Base-by-base conservation (phyloP, 2,797 vertebrate genomes). In the Chaetophractus vellerosus region DNA sequence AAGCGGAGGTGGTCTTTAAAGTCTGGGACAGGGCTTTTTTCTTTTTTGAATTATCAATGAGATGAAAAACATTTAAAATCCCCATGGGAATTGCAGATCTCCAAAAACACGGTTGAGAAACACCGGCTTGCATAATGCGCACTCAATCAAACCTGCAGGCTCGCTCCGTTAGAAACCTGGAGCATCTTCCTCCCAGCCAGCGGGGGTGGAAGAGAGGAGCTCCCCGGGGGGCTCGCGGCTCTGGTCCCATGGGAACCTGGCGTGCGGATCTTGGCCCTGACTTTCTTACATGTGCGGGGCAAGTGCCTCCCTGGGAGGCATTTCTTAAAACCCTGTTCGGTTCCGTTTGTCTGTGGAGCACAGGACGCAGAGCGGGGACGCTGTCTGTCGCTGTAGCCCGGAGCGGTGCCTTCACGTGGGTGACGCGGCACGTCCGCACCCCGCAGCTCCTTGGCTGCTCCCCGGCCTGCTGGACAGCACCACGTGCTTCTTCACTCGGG, bases 51-150 rank as follows among this genome's bases (percentile, higher is more conserved):
- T n/a, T 31, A 38, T n/a, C 36, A 1, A 5, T 28, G n/a, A 74
- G 59, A 75, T 23, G 3, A 55, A 41, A 59, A 18, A 45, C 2
- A 1, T 45, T 45, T 45, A 5, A 45, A 45, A 45, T 45, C 45
- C 45, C 8, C 45, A 45, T 31, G 59, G 50, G 61, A 79, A 33
- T 19, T 3, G 36, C 12, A 33, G 36, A 9, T 33, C 45, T 23
- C 21, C 26, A 12, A 52, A 41, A 63, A 57, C 33, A n/a, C 19
- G 16, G 5, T 24, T 31, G 90, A 68, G 75, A 52, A 69, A 59
- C 4, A 5, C 26, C 26, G 69, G 26, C 28, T 74, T 38, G 6
- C 2, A 1, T 52, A 2, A n/a, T 3, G 9, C 0, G 3, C 28
- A 2, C 50, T 50, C 57, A 3, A 8, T 23, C 21, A 26, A 48